Conservation (phyloP, 2,888 invertebrate species). For the Saturnia pavonia region DNA sequence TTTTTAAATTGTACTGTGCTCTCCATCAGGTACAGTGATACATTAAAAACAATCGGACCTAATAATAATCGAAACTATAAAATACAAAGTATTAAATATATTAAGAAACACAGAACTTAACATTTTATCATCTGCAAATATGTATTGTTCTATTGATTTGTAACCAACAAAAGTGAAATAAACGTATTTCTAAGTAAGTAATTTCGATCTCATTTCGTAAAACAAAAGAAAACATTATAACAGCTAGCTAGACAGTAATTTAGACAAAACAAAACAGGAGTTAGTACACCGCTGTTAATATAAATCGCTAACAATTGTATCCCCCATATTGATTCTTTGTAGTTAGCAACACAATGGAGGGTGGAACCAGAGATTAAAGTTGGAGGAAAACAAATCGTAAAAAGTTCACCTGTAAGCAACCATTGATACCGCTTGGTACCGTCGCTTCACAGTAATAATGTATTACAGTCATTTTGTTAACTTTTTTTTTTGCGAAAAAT, state of each 20-base stretch:
- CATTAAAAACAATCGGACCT: neutral
- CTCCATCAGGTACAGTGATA: no score
- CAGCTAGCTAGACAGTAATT: neutral
- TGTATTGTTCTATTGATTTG: neutral
- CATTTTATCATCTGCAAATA: neutral
- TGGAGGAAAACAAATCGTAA: neutral
- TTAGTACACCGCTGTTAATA: slow-evolving; percentile 1
- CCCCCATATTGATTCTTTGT: slow-evolving; percentile 10
- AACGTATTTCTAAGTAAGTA: neutral
- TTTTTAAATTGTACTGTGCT: no score
- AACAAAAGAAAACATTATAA: slow-evolving; percentile 11
- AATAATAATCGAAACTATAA: no score
- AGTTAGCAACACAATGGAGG: slow-evolving; percentile 3
- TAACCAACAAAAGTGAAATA: neutral
- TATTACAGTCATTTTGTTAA: neutral
- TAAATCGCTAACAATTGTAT: slow-evolving; percentile 3
- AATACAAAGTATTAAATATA: no score
- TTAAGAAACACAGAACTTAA: no score
- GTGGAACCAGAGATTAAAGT: neutral
- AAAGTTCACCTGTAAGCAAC: neutral
- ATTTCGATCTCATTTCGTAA: neutral
- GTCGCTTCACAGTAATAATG: neutral
- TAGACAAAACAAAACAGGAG: slow-evolving; percentile 7
- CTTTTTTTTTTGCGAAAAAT: no score
- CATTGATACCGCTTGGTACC: neutral